Base-by-base conservation (phyloP, 2,888 invertebrate genomes). In the Phytoseiulus persimilis region DNA sequence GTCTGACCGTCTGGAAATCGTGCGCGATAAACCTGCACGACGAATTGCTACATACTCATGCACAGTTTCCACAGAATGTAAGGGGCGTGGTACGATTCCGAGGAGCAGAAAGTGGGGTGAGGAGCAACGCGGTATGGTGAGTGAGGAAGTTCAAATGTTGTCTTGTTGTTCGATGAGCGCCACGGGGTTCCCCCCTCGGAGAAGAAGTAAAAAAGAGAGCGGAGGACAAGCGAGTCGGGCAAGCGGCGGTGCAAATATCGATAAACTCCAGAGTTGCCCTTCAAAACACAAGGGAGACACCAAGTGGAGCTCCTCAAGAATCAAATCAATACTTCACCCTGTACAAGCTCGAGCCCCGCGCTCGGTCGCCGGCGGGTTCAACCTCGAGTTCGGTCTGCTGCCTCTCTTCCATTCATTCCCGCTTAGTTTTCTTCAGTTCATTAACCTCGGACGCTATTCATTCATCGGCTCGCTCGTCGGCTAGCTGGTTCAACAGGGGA, bases 401-500 rank as follows among this genome's bases (percentile, higher is more conserved):
- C 65, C 65, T 23, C 65, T 65, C 65, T 65, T 65, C 65, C 65
- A 65, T 65, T 65, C 65, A 65, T 65, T 65, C 65, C 65, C 18
- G 28, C 65, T 14, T 65, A 65, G 65, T 65, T 65, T 65, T 65
- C 65, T 28, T 65, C 65, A 65, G 65, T 65, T 65, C 65, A 65
- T 65, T 65, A 65, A 65, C 65, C 65, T 65, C 65, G 65, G 65
- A 65, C 65, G 65, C 65, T 65, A 65, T 65, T 65, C 65, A 65
- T 65, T 65, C 65, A 65, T 65, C 65, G 11, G 65, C 65, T 28
- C 65, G 65, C 65, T 14, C 18, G 65, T 28, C 14, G 46, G 46
- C 46, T 46, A 6, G 46, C 46, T 65, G 11, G 65, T 28, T 65
- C 65, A 65, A 65, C 65, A 65, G 65, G 65, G 65, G 18, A 65